phyloP scores from a whole-genome alignment of 1,140 invertebrate species.

The Leucophenga varia region DNA sequence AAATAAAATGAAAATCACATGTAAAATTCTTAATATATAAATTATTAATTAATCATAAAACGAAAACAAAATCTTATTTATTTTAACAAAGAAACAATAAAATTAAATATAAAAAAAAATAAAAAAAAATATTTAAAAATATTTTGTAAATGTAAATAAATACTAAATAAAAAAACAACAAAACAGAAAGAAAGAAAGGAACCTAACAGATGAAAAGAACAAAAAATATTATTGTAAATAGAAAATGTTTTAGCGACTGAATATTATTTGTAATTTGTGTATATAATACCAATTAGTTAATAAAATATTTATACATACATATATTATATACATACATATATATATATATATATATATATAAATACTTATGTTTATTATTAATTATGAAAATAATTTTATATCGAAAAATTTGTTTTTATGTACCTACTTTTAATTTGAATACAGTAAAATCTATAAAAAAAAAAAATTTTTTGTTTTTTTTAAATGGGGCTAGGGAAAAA shows the following conservation, averaged over 20 bases:
- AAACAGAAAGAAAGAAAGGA: no score
- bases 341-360: slow-evolving; percentile 8
- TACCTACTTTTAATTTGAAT: no score
- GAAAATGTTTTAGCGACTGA: slow-evolving; percentile 51
- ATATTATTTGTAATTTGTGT: slow-evolving; percentile 52
- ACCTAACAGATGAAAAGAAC: slow-evolving; percentile 26
- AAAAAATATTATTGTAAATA: slow-evolving; percentile 39
- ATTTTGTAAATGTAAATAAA: slow-evolving; percentile 42
- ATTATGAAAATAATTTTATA: no score
- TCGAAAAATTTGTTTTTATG: no score
- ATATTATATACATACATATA: no score
- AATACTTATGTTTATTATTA: no score
- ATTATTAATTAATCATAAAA: slow-evolving; percentile 5
- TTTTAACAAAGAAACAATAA: slow-evolving; percentile 8
- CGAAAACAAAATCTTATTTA: no score
- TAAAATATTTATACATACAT: slow-evolving; percentile 33
- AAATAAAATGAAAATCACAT: slow-evolving; percentile 6
- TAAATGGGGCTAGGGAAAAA: no score
- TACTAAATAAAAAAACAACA: no score
- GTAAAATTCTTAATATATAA: neutral
- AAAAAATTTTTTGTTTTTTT: no score
- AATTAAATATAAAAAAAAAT: neutral
- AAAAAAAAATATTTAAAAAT: slow-evolving; percentile 16
- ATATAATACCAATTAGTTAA: slow-evolving; percentile 52
- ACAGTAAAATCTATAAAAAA: no score